These are phyloP conservation scores for Synodontis membranacea DNA, from an alignment of 2,113 vertebrate genomes.

Conservation along the genomic window DNA sequence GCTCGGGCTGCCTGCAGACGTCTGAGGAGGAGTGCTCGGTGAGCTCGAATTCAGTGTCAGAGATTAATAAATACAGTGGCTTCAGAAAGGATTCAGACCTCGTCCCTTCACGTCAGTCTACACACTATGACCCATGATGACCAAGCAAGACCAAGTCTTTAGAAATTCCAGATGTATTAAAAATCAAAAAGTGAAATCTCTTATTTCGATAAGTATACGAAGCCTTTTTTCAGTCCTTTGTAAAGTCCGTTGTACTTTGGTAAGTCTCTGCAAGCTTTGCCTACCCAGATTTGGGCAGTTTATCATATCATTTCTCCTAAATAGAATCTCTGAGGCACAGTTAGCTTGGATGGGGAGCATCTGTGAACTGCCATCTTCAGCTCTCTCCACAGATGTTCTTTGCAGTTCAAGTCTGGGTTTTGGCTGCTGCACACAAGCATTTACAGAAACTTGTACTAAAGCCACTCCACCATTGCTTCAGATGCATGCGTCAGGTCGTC, in stretches of 20 bases:
- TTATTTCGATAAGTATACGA: background rate
- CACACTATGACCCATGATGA: background rate
- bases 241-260: background rate
- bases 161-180: background rate
- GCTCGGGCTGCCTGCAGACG: slow-evolving; percentile 92
- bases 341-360: too few relatives aligned
- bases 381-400: too few relatives aligned
- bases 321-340: too few relatives aligned
- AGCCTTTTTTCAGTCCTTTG: background rate
- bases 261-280: too few relatives aligned
- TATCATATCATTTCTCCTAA: too few relatives aligned
- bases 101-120: background rate
- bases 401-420: background rate
- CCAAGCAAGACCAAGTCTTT: background rate
- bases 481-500: background rate
- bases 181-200: background rate
- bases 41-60: slow-evolving; percentile 46
- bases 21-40: slow-evolving; percentile 96
- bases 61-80: background rate
- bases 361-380: too few relatives aligned
- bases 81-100: background rate
- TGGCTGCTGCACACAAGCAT: too few relatives aligned
- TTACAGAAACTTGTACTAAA: too few relatives aligned
- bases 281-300: too few relatives aligned
- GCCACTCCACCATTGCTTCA: background rate